Base-by-base conservation (phyloP, 2,797 vertebrate genomes). In the Sebastes oblongus region DNA sequence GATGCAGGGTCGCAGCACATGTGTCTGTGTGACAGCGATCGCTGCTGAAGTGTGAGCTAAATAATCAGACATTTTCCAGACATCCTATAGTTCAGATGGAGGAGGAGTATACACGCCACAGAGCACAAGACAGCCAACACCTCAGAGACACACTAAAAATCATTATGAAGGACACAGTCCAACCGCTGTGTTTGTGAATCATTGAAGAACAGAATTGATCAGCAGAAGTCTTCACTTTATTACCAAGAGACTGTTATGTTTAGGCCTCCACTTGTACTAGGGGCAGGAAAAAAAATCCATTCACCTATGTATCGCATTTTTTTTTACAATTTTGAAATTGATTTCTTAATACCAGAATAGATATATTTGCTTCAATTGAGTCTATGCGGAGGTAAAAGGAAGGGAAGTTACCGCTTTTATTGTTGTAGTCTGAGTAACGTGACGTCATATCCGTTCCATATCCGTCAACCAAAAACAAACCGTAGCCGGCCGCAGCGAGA, bases 21-120 rank as follows among this genome's bases (percentile, higher is more conserved):
- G 75, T 32, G 76, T 59, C 66, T 52, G 73, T 81, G 80, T 46
- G 42, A 82, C 77, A 81, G 72, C 30, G 50, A 85, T 75, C 39
- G 24, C 42, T 60, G 71, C 77, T 85, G 86, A 87, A 69, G 83
- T 79, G 76, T 6, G 55, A 60, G 66, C 30, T 34, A 70, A 77
- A 85, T 75, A 88, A 90, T 78, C 82, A 39, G 81, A 93, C 80
- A 86, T 67, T 86, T 88, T 90, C 83, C 91, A 91, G 91, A 91
- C 85, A 85, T 88, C 90, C 86, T 27, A 46, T 18, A 30, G 64
- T 58, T 78, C 71, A 82, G 80, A 88, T 11, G 29, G 46, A 59
- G 42, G 73, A 65, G 76, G 74, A 85, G 72, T 42, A 25, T 42
- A 25, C 36, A 32, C 6, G 10, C 8, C 5, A 20, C 64, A 70